Evolutionary conservation across 2,888 invertebrate species (phyloP), one percentile per base, ranked within the genome.

Genomic region (Drosophila greeni): DNA sequence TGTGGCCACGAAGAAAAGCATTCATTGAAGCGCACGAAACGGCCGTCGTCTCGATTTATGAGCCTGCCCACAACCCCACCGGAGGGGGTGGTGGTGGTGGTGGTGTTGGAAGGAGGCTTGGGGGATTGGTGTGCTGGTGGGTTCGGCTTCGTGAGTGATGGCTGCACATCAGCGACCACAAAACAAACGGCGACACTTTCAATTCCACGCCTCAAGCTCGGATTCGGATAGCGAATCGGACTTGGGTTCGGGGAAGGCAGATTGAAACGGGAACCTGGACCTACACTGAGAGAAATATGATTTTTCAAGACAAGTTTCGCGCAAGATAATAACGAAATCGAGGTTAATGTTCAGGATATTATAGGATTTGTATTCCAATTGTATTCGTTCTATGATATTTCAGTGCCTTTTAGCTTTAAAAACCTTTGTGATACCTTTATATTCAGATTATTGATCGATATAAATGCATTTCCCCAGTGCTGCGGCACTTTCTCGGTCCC

Each of bases 141-240:
- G 40, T 58, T 31, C 20, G 61, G 23, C 34, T 59, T 42, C 16
- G 62, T 64, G 66, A 73, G 64, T 68, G 82, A 72, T 76, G 69
- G 78, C 54, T 81, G 75, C 73, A 81, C 73, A 77, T 76, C 82
- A 60, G 42, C 64, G 64, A 59, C 59, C 67, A 60, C 48, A 51
- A 66, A 65, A 67, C 67, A 54, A 70, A 65, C 60, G 58, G 73
- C 70, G 76, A 75, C 84, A 81, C 83, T 83, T 81, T 83, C 77
- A 80, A 83, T 83, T 83, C 81, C 74, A 75, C 75, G 75, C 73
- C 82, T 66, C 34, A 20, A 36, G 48, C 52, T 75, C 60, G 51
- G 77, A 61, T 53, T 60, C 47, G 57, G 66, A 58, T 66, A 49
- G 59, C 59, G 70, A 70, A 64, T 69, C 74, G 66, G 59, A 53